Percentiles rank a stretch among this genome's conserved stretches.
phyloP scores from a whole-genome alignment of 2,888 invertebrate species.

The Cheilosia variabilis region DNA sequence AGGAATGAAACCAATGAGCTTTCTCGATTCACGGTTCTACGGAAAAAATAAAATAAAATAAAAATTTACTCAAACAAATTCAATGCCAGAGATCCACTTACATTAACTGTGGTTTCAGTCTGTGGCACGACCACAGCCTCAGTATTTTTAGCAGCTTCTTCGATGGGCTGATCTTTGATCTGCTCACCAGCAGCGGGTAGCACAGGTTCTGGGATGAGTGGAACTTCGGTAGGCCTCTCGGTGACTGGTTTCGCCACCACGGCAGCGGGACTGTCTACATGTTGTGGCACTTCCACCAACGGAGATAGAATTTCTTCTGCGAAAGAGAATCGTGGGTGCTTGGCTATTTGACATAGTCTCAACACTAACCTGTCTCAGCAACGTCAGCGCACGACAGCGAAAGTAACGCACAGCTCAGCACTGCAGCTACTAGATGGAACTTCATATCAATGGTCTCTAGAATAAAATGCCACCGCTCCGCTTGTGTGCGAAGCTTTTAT shows the following conservation, averaged over 20 bases:
- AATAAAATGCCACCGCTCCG: conserved; percentile 38
- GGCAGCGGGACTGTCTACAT: conserved; percentile 5
- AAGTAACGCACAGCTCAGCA: conserved; percentile 36
- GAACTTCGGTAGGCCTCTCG: neutral
- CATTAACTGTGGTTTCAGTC: neutral
- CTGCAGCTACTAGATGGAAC: conserved; percentile 19
- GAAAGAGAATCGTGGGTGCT: conserved; percentile 7
- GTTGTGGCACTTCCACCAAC: conserved; percentile 1
- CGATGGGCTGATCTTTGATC: neutral
- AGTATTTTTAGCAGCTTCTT: neutral
- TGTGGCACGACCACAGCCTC: conserved; percentile 15
- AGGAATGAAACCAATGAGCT: conserved; percentile 65
- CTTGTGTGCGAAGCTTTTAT: conserved; percentile 41
- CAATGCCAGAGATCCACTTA: neutral
- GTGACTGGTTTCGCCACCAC: neutral
- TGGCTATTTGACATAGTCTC: neutral
- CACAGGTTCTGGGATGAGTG: conserved; percentile 14
- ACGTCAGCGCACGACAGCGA: conserved; percentile 18
- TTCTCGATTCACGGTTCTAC: conserved; percentile 61
- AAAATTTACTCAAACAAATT: neutral
- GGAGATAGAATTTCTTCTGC: conserved; percentile 21
- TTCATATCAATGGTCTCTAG: conserved; percentile 36
- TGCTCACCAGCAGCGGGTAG: conserved; percentile 3
- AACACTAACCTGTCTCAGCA: conserved; percentile 27
- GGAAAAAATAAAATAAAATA: neutral